phyloP scores from a whole-genome alignment of 2,113 vertebrate genomes.

The Alosa alosa region DNA sequence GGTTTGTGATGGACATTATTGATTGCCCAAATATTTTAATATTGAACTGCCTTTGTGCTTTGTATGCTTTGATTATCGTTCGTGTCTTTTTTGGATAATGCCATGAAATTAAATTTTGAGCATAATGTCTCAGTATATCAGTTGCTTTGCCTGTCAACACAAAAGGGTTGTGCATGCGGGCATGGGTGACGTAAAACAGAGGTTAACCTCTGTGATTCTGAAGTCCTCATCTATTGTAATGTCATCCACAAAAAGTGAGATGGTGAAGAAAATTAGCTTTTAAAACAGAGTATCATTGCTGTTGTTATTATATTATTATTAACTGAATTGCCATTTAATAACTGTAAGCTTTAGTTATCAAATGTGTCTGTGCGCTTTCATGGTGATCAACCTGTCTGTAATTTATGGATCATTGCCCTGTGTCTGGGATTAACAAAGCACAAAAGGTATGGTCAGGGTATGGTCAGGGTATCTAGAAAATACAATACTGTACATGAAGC shows the following conservation, averaged over 20 bases:
- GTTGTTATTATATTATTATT: not conserved
- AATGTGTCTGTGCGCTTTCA: not conserved
- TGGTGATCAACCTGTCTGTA: not conserved
- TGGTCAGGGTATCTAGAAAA: not conserved
- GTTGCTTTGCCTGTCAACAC: conserved; percentile 1
- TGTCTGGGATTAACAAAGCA: conserved; percentile 4
- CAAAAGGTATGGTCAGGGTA: conserved; percentile 17
- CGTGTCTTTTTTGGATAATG: not conserved
- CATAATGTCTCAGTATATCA: not conserved
- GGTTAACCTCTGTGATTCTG: not conserved
- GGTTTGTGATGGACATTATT: conserved; percentile 1
- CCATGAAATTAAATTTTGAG: not conserved
- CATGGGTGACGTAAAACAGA: conserved; percentile 8
- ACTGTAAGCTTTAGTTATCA: not conserved
- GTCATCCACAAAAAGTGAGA: not conserved
- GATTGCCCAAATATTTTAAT: conserved; percentile 1
- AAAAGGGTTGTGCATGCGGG: conserved; percentile 2
- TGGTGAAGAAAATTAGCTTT: not conserved
- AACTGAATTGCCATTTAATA: not conserved
- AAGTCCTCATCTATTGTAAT: not conserved
- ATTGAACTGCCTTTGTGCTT: conserved; percentile 16
- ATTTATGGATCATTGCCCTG: conserved; percentile 12
- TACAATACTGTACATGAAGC: conserved; percentile 18
- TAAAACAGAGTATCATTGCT: not conserved
- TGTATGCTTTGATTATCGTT: conserved; percentile 2